A percentile compares a stretch with the other conserved stretches of the same genome.
Evolutionary conservation across 92 coral and sea anemone species (phyloP).

Genomic region (Parazoanthus swiftii): DNA sequence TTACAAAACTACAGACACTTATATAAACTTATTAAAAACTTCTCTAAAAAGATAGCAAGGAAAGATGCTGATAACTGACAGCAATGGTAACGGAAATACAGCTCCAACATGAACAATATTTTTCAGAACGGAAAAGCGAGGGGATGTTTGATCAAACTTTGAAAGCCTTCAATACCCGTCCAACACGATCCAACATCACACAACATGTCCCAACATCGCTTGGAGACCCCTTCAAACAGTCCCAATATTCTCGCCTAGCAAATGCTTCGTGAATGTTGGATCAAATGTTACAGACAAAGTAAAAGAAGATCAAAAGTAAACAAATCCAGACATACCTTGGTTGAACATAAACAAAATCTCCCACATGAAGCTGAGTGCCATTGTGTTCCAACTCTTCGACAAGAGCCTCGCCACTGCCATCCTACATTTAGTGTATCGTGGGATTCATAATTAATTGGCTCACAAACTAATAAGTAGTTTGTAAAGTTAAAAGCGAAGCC

Average conservation of each 20-base stretch:
- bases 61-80: neutral
- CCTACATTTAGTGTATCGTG: neutral
- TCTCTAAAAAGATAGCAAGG: neutral
- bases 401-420: slow-evolving; percentile 53
- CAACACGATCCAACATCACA: too few species aligned
- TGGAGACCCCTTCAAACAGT: too few species aligned
- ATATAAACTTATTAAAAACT: too few species aligned
- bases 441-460: neutral
- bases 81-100: neutral
- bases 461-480: neutral
- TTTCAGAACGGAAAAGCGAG: too few species aligned
- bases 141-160: too few species aligned
- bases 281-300: neutral
- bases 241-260: too few species aligned
- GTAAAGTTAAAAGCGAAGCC: neutral
- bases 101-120: too few species aligned
- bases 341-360: slow-evolving; percentile 86
- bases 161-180: too few species aligned
- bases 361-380: slow-evolving; percentile 64
- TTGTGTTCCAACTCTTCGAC: slow-evolving; percentile 62
- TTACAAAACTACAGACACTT: too few species aligned
- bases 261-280: too few species aligned
- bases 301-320: too few species aligned
- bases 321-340: slow-evolving; percentile 62
- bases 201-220: too few species aligned